Percentiles rank a stretch among this genome's conserved stretches.
phyloP scores from a whole-genome alignment of 2,113 vertebrate species.

The Lophius piscatorius region DNA sequence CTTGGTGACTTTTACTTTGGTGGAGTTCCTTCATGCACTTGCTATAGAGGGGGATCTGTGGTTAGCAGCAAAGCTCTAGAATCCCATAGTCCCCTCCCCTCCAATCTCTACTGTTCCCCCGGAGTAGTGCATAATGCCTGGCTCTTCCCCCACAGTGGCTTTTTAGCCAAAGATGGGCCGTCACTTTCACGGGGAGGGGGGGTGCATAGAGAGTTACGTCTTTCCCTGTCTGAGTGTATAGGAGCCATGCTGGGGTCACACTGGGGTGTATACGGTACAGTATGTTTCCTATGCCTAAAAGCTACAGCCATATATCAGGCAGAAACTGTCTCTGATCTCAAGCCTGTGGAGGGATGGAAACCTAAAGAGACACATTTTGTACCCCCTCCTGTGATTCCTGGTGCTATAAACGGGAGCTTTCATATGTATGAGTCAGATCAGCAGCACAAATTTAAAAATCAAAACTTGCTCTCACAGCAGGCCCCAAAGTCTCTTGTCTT shows the following conservation, averaged over 20 bases:
- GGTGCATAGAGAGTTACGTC: constrained; percentile 47
- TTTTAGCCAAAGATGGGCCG: constrained; percentile 67
- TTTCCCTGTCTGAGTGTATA: constrained; percentile 64
- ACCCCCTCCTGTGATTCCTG: constrained; percentile 56
- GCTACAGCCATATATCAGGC: constrained; percentile 50
- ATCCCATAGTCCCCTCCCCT: constrained; percentile 27
- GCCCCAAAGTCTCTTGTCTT: constrained; percentile 54
- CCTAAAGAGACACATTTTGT: constrained; percentile 55
- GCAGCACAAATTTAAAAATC: constrained; percentile 70
- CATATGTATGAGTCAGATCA: constrained; percentile 75
- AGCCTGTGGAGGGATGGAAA: constrained; percentile 61
- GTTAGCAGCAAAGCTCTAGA: constrained; percentile 7
- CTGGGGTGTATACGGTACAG: constrained; percentile 46
- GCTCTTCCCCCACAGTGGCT: constrained; percentile 50
- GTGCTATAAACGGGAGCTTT: constrained; percentile 67
- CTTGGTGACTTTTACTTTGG: not conserved
- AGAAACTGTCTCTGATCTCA: constrained; percentile 69
- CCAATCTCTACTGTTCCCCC: constrained; percentile 16
- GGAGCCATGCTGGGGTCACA: constrained; percentile 70
- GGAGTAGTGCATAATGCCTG: constrained; percentile 49
- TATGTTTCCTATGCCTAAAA: constrained; percentile 61
- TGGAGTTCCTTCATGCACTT: not conserved
- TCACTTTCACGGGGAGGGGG: constrained; percentile 48
- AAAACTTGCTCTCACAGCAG: constrained; percentile 58
- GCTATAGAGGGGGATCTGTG: constrained; percentile 1